A percentile compares a stretch with the other conserved stretches of the same genome.
These are phyloP conservation scores for Coenonympha arcania DNA, from an alignment of 2,888 invertebrate genomes.

Conservation along the genomic window DNA sequence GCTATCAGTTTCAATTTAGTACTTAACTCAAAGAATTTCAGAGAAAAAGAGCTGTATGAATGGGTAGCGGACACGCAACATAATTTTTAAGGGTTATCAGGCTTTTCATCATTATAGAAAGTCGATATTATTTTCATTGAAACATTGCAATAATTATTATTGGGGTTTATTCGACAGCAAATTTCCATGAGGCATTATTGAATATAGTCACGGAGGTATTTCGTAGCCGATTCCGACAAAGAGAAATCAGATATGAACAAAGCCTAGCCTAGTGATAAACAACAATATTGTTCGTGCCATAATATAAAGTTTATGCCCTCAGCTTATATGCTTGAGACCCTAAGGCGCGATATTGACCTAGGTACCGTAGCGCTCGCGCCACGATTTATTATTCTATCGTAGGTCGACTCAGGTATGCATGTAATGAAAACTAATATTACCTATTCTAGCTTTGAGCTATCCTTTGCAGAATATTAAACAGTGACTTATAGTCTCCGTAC, in stretches of 20 bases:
- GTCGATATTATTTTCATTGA: no score
- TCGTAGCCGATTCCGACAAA: background rate
- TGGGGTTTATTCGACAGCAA: no score
- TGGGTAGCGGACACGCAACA: no score
- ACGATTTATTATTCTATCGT: constrained; percentile 5
- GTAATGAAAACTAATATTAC: background rate
- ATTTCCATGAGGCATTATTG: background rate
- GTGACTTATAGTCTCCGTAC: background rate
- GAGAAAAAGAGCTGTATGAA: no score
- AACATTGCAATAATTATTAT: no score
- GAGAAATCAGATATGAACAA: background rate
- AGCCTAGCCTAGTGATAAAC: background rate
- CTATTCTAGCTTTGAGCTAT: background rate
- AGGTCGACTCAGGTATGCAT: background rate
- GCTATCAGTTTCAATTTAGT: no score
- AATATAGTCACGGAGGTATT: background rate
- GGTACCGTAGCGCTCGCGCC: background rate
- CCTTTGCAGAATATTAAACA: background rate
- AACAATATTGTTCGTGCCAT: background rate
- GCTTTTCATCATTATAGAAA: no score
- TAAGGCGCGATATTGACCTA: constrained; percentile 6
- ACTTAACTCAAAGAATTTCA: no score
- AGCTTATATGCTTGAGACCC: background rate
- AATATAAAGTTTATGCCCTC: background rate
- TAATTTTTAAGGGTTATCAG: no score